phyloP scores from a whole-genome alignment of 2,797 vertebrate species.

The Graptemys geographica region DNA sequence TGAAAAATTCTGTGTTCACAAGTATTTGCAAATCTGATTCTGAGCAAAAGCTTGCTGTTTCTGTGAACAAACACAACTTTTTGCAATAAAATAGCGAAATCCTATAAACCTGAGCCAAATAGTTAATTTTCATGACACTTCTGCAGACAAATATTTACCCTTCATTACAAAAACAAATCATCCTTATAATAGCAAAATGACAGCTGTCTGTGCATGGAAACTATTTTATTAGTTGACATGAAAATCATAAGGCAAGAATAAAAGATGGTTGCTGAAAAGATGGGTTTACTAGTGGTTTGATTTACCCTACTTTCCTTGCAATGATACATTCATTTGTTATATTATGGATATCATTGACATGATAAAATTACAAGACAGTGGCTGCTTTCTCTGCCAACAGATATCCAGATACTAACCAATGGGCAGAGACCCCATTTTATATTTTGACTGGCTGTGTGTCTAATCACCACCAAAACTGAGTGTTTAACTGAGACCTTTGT shows the following conservation, averaged over 20 bases:
- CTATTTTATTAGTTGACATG: background rate
- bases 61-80: slow-evolving; percentile 30
- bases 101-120: background rate
- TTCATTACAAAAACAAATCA: slow-evolving; percentile 10
- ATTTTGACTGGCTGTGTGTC: background rate
- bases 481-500: background rate
- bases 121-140: slow-evolving; percentile 18
- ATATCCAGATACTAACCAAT: background rate
- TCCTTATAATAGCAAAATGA: slow-evolving; percentile 23
- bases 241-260: slow-evolving; percentile 11
- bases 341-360: background rate
- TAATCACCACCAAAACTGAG: background rate
- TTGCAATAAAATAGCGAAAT: background rate
- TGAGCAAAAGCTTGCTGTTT: background rate
- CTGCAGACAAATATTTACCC: slow-evolving; percentile 8
- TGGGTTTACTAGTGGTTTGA: background rate
- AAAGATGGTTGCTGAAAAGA: background rate
- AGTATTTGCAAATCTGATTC: background rate
- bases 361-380: background rate
- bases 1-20: slow-evolving; percentile 13
- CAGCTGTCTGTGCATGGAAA: background rate
- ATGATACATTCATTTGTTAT: fast-evolving
- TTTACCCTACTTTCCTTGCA: background rate
- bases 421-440: background rate
- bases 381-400: background rate